Evolutionary conservation across 2,797 vertebrate species (phyloP).

Genomic region (Allobates femoralis): DNA sequence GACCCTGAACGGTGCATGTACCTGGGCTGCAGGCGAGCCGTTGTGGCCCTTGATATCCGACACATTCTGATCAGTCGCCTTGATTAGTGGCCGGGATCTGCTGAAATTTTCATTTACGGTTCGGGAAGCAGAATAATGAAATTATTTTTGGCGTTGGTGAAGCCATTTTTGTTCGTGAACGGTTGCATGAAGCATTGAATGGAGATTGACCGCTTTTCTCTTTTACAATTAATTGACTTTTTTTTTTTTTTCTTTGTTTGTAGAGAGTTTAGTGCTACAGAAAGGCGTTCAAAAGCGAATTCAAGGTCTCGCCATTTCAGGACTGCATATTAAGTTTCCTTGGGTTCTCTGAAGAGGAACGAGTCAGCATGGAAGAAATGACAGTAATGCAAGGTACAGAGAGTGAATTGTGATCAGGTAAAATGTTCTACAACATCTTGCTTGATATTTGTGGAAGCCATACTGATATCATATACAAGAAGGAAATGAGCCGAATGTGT

Average conservation of each 20-base stretch:
- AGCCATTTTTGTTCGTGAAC: too few relatives aligned
- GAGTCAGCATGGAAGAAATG: conserved; percentile 94
- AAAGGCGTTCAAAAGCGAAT: conserved; percentile 87
- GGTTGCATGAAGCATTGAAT: background rate
- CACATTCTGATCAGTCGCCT: too few relatives aligned
- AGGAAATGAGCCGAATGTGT: too few relatives aligned
- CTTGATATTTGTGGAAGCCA: background rate
- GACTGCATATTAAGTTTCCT: conserved; percentile 93
- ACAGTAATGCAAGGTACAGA: conserved; percentile 91
- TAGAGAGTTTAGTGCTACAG: conserved; percentile 86
- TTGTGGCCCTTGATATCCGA: too few relatives aligned
- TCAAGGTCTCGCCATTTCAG: conserved; percentile 96
- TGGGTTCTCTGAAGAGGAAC: conserved; percentile 95
- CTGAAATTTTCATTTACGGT: too few relatives aligned
- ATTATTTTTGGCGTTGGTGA: too few relatives aligned
- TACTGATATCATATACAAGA: too few relatives aligned
- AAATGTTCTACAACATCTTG: background rate
- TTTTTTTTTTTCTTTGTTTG: too few relatives aligned
- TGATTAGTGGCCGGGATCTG: too few relatives aligned
- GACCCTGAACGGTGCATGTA: too few relatives aligned
- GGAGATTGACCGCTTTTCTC: background rate
- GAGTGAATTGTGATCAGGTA: background rate
- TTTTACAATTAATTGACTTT: background rate
- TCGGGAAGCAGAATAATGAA: too few relatives aligned
- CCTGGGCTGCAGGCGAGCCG: too few relatives aligned